Conservation (phyloP, 2,113 vertebrate species). For the Microcebus murinus region DNA sequence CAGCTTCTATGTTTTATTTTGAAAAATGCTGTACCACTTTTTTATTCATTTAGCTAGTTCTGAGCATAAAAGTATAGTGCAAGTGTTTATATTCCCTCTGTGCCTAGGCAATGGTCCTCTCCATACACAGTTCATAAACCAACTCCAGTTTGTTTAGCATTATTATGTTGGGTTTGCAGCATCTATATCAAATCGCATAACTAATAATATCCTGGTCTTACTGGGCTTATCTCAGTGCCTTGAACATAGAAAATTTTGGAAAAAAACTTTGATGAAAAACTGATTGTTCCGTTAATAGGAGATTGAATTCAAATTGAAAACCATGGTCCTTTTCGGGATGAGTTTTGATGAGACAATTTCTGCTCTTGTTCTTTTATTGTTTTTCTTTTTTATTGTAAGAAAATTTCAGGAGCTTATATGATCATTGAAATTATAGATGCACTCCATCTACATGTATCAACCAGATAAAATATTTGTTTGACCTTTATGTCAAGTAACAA, state of each 20-base stretch:
- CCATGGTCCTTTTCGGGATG: not conserved
- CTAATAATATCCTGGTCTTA: not conserved
- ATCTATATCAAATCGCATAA: not conserved
- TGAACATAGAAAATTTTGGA: not conserved
- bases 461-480: not conserved
- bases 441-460: not conserved
- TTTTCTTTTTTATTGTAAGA: not conserved
- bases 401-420: not conserved
- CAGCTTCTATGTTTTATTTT: not conserved
- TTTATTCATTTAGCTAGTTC: not conserved
- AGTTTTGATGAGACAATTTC: not conserved
- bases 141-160: not conserved
- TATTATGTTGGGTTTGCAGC: not conserved
- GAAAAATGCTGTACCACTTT: not conserved
- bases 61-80: not conserved
- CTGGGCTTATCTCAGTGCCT: not conserved
- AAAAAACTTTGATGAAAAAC: not conserved
- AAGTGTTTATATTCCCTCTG: not conserved
- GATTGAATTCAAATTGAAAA: constrained; percentile 15
- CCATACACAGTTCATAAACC: not conserved
- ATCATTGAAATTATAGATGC: not conserved
- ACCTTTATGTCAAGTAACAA: not conserved
- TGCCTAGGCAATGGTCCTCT: not conserved
- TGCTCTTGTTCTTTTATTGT: not conserved
- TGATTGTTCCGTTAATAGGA: not conserved